These are phyloP conservation scores for Phengaris arion DNA, from an alignment of 2,888 invertebrate species.

Conservation along the genomic window DNA sequence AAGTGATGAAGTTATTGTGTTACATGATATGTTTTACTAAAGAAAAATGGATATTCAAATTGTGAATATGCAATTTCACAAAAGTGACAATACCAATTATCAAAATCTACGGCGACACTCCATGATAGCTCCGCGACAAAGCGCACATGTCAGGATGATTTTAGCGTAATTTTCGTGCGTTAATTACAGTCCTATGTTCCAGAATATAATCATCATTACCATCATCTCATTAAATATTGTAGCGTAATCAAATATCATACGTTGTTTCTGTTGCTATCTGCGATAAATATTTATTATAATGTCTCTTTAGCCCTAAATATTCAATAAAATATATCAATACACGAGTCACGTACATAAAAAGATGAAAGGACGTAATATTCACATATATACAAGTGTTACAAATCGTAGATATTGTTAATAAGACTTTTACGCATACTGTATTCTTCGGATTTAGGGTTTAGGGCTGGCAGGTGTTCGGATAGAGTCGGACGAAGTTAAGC, in stretches of 20 bases:
- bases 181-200: neutral
- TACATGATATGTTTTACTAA: no score
- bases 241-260: neutral
- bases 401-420: slow-evolving; percentile 1
- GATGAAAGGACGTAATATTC: slow-evolving; percentile 13
- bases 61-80: no score
- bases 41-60: no score
- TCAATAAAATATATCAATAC: slow-evolving; percentile 7
- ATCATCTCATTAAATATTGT: neutral
- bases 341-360: slow-evolving; percentile 17
- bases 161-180: neutral
- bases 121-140: neutral
- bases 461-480: neutral
- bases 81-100: neutral
- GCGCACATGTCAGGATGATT: neutral
- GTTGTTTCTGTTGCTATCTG: neutral
- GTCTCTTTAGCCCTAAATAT: slow-evolving; percentile 13
- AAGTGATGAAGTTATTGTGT: neutral
- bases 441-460: neutral
- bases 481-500: neutral
- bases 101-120: neutral
- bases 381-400: slow-evolving; percentile 9
- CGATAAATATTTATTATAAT: slow-evolving; percentile 1
- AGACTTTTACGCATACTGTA: neutral
- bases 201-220: neutral